phyloP scores from a whole-genome alignment of 2,888 invertebrate species.

The Cantharis flavilabris region DNA sequence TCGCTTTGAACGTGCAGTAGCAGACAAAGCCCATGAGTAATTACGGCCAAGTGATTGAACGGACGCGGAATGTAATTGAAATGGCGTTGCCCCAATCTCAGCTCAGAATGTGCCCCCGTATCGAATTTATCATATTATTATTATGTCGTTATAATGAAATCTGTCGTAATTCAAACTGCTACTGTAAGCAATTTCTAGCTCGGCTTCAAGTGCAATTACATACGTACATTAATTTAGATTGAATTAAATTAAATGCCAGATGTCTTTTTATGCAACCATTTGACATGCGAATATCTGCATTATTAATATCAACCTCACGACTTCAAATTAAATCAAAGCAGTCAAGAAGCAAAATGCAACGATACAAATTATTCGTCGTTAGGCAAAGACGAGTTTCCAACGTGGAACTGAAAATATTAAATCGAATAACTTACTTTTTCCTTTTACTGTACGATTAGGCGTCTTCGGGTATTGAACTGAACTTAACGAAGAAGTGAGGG shows the following conservation, averaged over 20 bases:
- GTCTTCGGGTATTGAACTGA: background rate
- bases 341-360: background rate
- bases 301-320: background rate
- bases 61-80: slow-evolving; percentile 22
- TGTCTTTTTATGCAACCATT: background rate
- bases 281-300: background rate
- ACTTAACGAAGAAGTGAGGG: no score
- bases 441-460: background rate
- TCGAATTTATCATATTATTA: slow-evolving; percentile 23
- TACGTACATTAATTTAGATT: slow-evolving; percentile 18
- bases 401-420: background rate
- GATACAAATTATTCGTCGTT: background rate
- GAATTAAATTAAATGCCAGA: slow-evolving; percentile 20
- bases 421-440: background rate
- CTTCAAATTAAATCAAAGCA: background rate
- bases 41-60: slow-evolving; percentile 18
- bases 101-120: slow-evolving; percentile 15
- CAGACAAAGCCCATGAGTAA: slow-evolving; percentile 19
- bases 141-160: slow-evolving; percentile 23
- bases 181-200: slow-evolving; percentile 14
- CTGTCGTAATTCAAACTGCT: slow-evolving; percentile 9
- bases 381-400: no score
- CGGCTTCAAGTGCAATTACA: slow-evolving; percentile 13
- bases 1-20: slow-evolving; percentile 9
- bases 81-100: slow-evolving; percentile 12